Evolutionary conservation across 2,113 vertebrate species (phyloP).

Genomic region (Rynchops niger): DNA sequence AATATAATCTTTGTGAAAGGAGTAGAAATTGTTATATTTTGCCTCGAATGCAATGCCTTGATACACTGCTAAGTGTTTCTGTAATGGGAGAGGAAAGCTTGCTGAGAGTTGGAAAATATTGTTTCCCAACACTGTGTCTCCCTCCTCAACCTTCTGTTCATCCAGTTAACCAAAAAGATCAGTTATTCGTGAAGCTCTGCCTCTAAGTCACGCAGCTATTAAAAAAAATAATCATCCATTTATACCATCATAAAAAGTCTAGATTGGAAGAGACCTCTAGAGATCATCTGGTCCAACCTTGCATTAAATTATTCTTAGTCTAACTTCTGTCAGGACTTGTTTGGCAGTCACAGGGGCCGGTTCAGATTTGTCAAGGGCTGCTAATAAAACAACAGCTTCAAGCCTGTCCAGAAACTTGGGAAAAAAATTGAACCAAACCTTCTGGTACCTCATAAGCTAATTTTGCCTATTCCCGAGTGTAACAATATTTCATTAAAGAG

Average conservation of each 20-base stretch:
- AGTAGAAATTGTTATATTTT: neutral
- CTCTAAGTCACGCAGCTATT: neutral
- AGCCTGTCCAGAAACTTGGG: neutral
- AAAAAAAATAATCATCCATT: neutral
- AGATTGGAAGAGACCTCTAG: constrained; percentile 37
- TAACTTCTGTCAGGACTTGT: neutral
- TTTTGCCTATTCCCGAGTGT: neutral
- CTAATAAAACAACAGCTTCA: neutral
- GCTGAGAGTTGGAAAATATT: neutral
- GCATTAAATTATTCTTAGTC: constrained; percentile 20
- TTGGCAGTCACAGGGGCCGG: neutral
- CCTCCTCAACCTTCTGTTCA: neutral
- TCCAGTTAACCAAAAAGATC: constrained; percentile 14
- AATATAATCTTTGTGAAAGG: constrained; percentile 24
- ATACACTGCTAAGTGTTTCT: neutral
- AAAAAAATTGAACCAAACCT: neutral
- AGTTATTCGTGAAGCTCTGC: neutral
- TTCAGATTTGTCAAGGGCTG: neutral
- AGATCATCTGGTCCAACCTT: constrained; percentile 25
- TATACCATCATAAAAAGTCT: neutral
- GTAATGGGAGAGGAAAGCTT: neutral
- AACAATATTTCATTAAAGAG: neutral
- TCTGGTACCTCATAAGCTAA: neutral
- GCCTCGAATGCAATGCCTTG: neutral
- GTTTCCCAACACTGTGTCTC: neutral